phyloP scores from a whole-genome alignment of 2,888 invertebrate species.

The Eupelmus urozonus region DNA sequence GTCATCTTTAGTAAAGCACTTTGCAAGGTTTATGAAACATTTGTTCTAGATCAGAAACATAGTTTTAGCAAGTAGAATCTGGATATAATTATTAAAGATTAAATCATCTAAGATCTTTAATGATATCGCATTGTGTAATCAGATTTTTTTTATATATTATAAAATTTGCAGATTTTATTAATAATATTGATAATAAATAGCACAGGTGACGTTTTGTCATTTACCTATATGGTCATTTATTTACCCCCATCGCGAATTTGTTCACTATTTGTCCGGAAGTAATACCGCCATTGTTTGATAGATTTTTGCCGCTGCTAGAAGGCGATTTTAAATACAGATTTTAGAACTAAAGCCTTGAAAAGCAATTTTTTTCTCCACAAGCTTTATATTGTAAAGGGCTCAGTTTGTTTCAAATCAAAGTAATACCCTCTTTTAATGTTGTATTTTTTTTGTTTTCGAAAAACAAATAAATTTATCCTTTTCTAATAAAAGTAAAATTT shows the following conservation, averaged over 20 bases:
- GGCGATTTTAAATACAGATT: constrained; percentile 92
- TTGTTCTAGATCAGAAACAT: constrained; percentile 95
- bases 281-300: constrained; percentile 98
- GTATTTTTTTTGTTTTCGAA: too few species aligned
- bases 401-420: constrained; percentile 97
- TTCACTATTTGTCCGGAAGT: constrained; percentile 95
- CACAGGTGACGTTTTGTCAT: constrained; percentile 96
- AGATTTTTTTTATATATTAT: too few species aligned
- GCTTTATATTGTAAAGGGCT: constrained; percentile 94
- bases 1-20: constrained; percentile 83
- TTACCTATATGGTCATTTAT: constrained; percentile 98
- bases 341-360: constrained; percentile 91
- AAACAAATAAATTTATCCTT: too few species aligned
- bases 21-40: constrained; percentile 91
- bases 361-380: constrained; percentile 95
- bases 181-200: constrained; percentile 89
- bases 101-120: constrained; percentile 82
- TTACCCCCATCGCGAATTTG: constrained; percentile 88
- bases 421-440: constrained; percentile 98
- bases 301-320: constrained; percentile 96
- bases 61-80: constrained; percentile 99
- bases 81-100: constrained; percentile 94
- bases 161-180: too few species aligned
- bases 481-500: too few species aligned
- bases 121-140: too few species aligned